Evolutionary conservation across 2,797 vertebrate genomes (phyloP), one percentile per base, ranked within the genome.

Genomic region (Trachops cirrhosus): DNA sequence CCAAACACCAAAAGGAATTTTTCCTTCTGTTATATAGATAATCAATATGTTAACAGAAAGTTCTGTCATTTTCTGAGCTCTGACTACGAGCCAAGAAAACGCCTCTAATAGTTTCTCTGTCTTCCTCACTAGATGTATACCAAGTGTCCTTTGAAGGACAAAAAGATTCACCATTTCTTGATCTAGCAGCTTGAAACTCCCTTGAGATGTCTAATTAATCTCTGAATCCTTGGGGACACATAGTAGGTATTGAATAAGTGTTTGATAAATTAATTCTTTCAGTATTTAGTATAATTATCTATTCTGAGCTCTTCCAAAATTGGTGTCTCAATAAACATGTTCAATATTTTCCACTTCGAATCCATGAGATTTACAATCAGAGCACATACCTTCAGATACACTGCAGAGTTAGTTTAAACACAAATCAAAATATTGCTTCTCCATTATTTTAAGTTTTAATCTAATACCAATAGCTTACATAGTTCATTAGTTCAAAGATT

Each of bases 391-490:
- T 67, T 91, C 34, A 75, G 74, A 79, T 77, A 44, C 87, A 52
- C 71, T 34, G 34, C 2, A 7, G 24, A 50, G 26, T 89, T 70
- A 39, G 9, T 80, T 88, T n/a, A 86, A 79, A 70, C 16, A 68
- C 44, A 64, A 78, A 74, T 37, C 50, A 94, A 94, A 44, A 6
- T 4, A 75, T 94, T 75, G 95, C 1, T 90, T 93, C 54, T 93
- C 62, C 82, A 54, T 26, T 70, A 16, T 90, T 82, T 96, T 96
- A 95, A 97, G 86, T 62, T 97, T 93, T 87, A 93, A 93, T 94
- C 88, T 89, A 94, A 93, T 92, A 92, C 48, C 75, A 97, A 80
- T 73, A 93, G n/a, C 10, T 41, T 14, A 3, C 46, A n/a, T 80
- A 91, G 74, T 9, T 93, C 29, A 83, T 54, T 74, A 64, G 6